Evolutionary conservation across 2,888 invertebrate genomes (phyloP), one percentile per base, ranked within the genome.

Genomic region (Caenorhabditis wallacei): DNA sequence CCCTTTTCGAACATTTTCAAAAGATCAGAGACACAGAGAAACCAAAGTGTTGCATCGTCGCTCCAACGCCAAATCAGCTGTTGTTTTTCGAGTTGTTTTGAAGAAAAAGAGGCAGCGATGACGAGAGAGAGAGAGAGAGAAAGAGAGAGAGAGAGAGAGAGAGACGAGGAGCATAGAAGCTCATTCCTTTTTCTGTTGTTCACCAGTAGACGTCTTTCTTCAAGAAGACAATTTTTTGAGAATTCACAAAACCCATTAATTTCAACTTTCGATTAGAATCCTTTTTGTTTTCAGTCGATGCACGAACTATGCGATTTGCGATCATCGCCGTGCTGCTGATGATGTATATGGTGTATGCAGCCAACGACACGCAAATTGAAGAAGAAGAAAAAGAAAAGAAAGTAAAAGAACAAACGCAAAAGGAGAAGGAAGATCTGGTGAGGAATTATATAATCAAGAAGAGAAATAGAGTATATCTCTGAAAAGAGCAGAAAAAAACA

Each of bases 21-120:
- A 26, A 43, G 43, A n/a, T 20, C 18, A 24, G 54, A 69, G 54
- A 69, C 69, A 61, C 69, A 78, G 69, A 78, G 69, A 48, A 46
- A 35, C 63, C 18, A 61, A n/a, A 54, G 8, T n/a, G 30, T 57
- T 46, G 76, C 76, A 76, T 76, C 59, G 68, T 54, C 78, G 78
- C 78, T 70, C 78, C 63, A 78, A 43, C 26, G 78, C 54, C 78
- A 78, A 78, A 78, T 78, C 78, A 78, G 78, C 78, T 78, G 78
- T 78, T 78, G 69, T 78, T 78, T 71, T 78, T 70, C 69, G 63
- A 69, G 78, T 78, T 78, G 76, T 76, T 76, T 76, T 76, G 68
- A 37, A 20, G 26, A 18, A 48, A n/a, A 48, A 61, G 48, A 20
- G 46, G 48, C 48, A 48, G 64, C 37, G 30, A 51, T 68, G 69